Evolutionary conservation across 1,140 invertebrate genomes (phyloP).

Genomic region (Protaetia brevitarsis): DNA sequence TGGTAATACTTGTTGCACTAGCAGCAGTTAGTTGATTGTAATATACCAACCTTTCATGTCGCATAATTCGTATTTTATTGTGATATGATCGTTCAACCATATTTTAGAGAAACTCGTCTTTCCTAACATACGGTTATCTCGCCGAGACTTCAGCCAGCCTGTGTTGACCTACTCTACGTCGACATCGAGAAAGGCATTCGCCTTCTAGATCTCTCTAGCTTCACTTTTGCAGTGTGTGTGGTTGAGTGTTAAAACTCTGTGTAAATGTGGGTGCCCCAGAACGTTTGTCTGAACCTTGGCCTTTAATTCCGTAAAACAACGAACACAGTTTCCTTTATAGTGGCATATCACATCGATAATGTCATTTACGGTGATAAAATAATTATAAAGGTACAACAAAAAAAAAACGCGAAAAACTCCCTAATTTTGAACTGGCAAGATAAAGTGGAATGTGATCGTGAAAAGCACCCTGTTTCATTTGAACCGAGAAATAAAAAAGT

Average conservation of each 20-base stretch:
- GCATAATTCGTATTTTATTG: background rate
- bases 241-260: background rate
- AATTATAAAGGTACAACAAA: too few relatives aligned
- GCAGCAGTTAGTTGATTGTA: conserved; percentile 16
- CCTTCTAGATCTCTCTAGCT: background rate
- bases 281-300: conserved; percentile 11
- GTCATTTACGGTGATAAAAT: too few relatives aligned
- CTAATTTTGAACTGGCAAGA: too few relatives aligned
- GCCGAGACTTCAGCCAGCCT: background rate
- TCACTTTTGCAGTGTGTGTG: background rate
- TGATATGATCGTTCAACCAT: background rate
- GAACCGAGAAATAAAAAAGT: too few relatives aligned
- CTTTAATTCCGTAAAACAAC: too few relatives aligned
- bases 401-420: too few relatives aligned
- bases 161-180: conserved; percentile 6
- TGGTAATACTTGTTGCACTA: conserved; percentile 1
- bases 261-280: background rate
- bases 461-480: too few relatives aligned
- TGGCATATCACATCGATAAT: too few relatives aligned
- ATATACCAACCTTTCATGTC: background rate
- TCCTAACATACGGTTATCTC: background rate
- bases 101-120: background rate
- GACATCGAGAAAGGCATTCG: background rate
- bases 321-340: too few relatives aligned
- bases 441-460: too few relatives aligned